Evolutionary conservation across 2,797 vertebrate genomes (phyloP).

Genomic region (Urophycis tenuis): DNA sequence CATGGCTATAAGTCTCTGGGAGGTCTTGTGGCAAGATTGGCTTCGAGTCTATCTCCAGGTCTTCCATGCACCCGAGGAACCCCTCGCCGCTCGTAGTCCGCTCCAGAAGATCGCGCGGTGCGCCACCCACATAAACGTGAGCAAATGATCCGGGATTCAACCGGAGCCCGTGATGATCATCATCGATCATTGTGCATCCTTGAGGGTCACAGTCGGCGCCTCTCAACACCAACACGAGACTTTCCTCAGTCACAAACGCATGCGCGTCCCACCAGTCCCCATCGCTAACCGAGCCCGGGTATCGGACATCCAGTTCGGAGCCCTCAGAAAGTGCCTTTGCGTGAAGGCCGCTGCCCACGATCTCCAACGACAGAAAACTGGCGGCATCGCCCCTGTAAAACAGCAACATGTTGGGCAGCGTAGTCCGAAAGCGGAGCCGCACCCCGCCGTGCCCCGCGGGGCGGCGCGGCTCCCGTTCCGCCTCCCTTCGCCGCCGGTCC

Average conservation of each 20-base stretch:
- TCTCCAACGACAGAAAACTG: slow-evolving; percentile 72
- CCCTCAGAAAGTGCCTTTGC: slow-evolving; percentile 58
- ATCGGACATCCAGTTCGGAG: slow-evolving; percentile 46
- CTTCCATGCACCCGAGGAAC: slow-evolving; percentile 86
- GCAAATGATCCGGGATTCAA: slow-evolving; percentile 48
- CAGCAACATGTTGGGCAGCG: slow-evolving; percentile 74
- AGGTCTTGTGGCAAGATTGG: slow-evolving; percentile 70
- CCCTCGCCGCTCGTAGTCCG: slow-evolving; percentile 47
- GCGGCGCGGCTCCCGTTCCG: slow-evolving; percentile 21
- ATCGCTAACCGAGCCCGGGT: slow-evolving; percentile 66
- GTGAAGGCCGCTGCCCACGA: slow-evolving; percentile 65
- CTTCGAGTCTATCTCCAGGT: slow-evolving; percentile 72
- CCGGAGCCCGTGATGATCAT: slow-evolving; percentile 30
- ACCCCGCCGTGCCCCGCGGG: slow-evolving; percentile 39
- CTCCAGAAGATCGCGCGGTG: slow-evolving; percentile 54
- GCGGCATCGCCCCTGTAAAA: slow-evolving; percentile 67
- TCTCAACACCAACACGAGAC: slow-evolving; percentile 70
- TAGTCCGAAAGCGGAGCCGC: slow-evolving; percentile 81
- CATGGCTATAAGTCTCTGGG: slow-evolving; percentile 27
- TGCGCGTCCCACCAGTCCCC: slow-evolving; percentile 76
- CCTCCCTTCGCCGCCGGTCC: slow-evolving; percentile 51
- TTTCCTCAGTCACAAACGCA: slow-evolving; percentile 49
- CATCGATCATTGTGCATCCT: slow-evolving; percentile 50
- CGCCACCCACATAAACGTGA: slow-evolving; percentile 67
- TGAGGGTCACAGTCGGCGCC: slow-evolving; percentile 66